These are phyloP conservation scores for Salvelinus namaycush DNA, from an alignment of 2,113 vertebrate genomes.

Conservation along the genomic window DNA sequence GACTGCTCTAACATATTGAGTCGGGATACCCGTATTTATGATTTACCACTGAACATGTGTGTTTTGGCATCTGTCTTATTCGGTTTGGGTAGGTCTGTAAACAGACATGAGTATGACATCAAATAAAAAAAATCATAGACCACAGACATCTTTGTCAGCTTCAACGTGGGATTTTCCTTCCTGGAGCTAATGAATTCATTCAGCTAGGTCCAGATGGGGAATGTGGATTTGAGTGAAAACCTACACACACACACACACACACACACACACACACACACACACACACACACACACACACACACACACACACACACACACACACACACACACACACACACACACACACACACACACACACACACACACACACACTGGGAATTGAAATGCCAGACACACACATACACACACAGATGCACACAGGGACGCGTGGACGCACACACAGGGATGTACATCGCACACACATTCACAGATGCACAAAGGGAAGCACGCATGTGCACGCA, in stretches of 20 bases:
- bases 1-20: neutral
- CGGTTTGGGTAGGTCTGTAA: conserved; percentile 44
- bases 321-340: neutral
- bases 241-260: conserved; percentile 18
- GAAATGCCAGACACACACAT: conserved; percentile 1
- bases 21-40: too few relatives aligned
- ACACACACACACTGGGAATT: neutral
- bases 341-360: conserved; percentile 18
- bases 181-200: conserved; percentile 53
- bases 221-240: conserved; percentile 30
- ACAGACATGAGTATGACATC: conserved; percentile 40
- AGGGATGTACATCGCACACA: neutral
- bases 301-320: conserved; percentile 6
- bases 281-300: conserved; percentile 9
- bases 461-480: too few relatives aligned
- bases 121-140: conserved; percentile 43
- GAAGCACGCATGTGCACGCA: too few relatives aligned
- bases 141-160: conserved; percentile 64
- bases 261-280: conserved; percentile 1
- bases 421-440: neutral
- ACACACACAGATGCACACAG: neutral
- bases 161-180: conserved; percentile 54
- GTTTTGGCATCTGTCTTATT: conserved; percentile 59
- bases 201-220: conserved; percentile 64
- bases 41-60: conserved; percentile 43